Conservation (phyloP, 2,113 vertebrate genomes). For the Rousettus leschenaultii region DNA sequence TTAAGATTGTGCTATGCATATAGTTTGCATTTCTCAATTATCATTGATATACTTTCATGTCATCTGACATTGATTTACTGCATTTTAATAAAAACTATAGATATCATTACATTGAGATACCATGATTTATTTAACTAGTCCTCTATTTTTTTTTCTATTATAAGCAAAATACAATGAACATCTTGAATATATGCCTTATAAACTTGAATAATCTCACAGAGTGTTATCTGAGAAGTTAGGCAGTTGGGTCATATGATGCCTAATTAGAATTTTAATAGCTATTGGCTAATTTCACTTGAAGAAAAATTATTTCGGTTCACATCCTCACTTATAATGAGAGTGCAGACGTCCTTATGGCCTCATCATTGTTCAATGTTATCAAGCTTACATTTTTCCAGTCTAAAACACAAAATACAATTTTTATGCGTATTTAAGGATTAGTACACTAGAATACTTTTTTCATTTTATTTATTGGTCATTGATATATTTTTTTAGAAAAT, state of each 20-base stretch:
- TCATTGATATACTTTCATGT: background rate
- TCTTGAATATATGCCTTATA: background rate
- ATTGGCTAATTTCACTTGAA: background rate
- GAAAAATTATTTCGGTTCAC: background rate
- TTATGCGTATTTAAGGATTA: background rate
- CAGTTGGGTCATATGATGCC: background rate
- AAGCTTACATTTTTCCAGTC: background rate
- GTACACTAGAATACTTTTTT: background rate
- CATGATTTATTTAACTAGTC: background rate
- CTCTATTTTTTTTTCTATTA: background rate
- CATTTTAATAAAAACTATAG: background rate
- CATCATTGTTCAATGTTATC: background rate
- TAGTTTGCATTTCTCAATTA: background rate
- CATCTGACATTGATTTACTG: background rate
- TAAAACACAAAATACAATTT: background rate
- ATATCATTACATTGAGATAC: background rate
- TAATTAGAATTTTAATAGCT: background rate
- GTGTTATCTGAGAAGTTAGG: background rate
- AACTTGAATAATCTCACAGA: background rate
- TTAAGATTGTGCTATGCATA: background rate
- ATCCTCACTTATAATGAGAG: background rate
- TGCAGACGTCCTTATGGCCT: background rate
- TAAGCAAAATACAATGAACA: background rate
- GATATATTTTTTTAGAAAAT: background rate
- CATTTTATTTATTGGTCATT: background rate